These are phyloP conservation scores for Lithophane socia DNA, from an alignment of 2,888 invertebrate genomes.

Conservation along the genomic window DNA sequence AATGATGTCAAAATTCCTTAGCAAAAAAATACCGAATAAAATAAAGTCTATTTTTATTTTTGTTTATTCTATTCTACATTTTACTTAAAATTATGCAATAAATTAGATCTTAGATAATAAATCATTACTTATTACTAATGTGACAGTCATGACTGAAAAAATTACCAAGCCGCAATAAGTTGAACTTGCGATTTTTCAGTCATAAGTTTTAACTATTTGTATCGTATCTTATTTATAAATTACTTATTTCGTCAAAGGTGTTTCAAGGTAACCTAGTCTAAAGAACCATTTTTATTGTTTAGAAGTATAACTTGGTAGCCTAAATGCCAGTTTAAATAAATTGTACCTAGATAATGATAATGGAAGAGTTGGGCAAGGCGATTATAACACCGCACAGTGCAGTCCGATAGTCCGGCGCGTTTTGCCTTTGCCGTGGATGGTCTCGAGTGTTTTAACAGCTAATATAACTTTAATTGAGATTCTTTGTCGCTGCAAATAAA, in stretches of 20 bases:
- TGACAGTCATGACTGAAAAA: conserved; percentile 89
- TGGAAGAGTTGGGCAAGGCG: not conserved
- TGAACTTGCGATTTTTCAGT: conserved; percentile 85
- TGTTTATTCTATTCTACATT: conserved; percentile 39
- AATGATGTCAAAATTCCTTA: not conserved
- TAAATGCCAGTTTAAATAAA: not conserved
- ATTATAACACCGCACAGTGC: not conserved
- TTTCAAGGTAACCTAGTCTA: conserved; percentile 43
- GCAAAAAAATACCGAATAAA: not conserved
- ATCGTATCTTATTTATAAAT: conserved; percentile 48
- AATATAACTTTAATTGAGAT: conserved; percentile 1
- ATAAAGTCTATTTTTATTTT: conserved; percentile 13
- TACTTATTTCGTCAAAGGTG: conserved; percentile 22
- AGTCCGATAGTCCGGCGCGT: not conserved
- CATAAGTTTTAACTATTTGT: conserved; percentile 81
- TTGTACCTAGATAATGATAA: not conserved
- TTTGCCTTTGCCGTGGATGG: not conserved
- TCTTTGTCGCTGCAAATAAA: not conserved
- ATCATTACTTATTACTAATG: conserved; percentile 59
- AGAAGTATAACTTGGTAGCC: not conserved
- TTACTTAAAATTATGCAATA: conserved; percentile 46
- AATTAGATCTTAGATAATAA: conserved; percentile 59
- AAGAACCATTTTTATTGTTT: conserved; percentile 10
- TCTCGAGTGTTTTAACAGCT: not conserved
- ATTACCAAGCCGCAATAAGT: conserved; percentile 66